Base-by-base conservation (phyloP, 2,113 vertebrate species). In the Serinus canaria region DNA sequence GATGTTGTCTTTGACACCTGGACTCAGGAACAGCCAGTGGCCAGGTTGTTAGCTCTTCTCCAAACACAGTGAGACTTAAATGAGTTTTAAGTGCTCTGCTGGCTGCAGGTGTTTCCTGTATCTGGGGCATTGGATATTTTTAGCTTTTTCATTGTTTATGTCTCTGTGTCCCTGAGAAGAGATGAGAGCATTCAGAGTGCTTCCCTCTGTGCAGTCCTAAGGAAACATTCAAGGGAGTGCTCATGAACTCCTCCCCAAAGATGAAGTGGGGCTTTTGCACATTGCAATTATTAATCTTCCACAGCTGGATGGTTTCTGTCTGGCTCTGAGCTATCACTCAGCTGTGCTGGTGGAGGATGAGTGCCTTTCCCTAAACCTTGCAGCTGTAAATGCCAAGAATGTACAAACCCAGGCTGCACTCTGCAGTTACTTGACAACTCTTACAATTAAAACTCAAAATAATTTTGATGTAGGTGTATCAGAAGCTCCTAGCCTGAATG, bases 221-320 rank as follows among this genome's bases (percentile, higher is more conserved):
- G 83, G 96, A 85, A 77, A 94, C 92, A 96, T 97, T 96, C 95
- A 92, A 97, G 89, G 89, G 24, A 88, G 80, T 90, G 91, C 96
- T 97, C 93, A 69, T 4, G 41, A 96, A 89, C 90, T 78, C 87
- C 92, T 93, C 94, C 86, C 73, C 84, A 95, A 90, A 97, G 96
- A 62, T 89, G 83, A 93, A 95, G 92, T 85, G 92, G 76, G 94
- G 95, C 95, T 81, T 90, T 76, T 66, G 60, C 89, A 97, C 95
- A 89, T 94, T 96, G 93, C 91, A 95, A 37, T 96, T 96, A 98
- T 98, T 98, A 97, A 98, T 99, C 98, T 98, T 98, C 95, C 96
- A 97, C 94, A 96, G 96, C 90, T 95, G 95, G 97, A 96, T 97
- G 94, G 89, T 97, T 98, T 94, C 95, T 95, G 94, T 78, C 87